A percentile compares a stretch with the other conserved stretches of the same genome.
Conservation (phyloP, 2,113 vertebrate genomes). For the Chascanopsetta lugubris region DNA sequence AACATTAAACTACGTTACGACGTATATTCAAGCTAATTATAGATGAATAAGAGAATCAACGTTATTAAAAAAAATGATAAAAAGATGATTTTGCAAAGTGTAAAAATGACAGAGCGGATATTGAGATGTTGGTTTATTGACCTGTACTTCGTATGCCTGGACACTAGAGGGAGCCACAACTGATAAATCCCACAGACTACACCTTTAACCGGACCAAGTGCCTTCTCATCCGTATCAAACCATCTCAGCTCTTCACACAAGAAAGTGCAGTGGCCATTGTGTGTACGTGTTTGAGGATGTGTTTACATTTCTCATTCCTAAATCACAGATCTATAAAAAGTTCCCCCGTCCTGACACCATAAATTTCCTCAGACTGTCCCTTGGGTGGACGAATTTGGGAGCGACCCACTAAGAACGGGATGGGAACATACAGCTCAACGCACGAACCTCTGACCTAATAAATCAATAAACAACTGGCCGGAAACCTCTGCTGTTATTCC, state of each 20-base stretch:
- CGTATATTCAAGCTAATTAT: no score
- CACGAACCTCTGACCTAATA: slow-evolving; percentile 65
- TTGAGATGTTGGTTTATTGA: no score
- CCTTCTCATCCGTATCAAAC: slow-evolving; percentile 3
- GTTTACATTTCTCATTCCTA: slow-evolving; percentile 65
- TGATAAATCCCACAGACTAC: no score
- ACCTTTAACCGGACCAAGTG: background rate
- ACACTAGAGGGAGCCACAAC: no score
- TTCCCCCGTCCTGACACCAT: slow-evolving; percentile 57
- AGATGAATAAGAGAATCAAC: no score
- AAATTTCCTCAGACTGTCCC: slow-evolving; percentile 65
- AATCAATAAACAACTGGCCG: slow-evolving; percentile 65
- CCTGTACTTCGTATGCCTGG: no score
- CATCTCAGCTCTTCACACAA: slow-evolving; percentile 11
- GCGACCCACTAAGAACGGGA: slow-evolving; percentile 49
- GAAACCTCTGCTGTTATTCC: slow-evolving; percentile 51
- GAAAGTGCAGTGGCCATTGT: slow-evolving; percentile 6
- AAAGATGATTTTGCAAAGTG: no score
- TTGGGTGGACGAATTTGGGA: slow-evolving; percentile 52
- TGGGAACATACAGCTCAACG: slow-evolving; percentile 64
- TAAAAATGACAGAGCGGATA: no score
- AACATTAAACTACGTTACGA: no score
- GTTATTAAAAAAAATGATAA: no score
- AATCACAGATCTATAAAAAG: slow-evolving; percentile 64
- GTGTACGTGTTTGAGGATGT: slow-evolving; percentile 21